Evolutionary conservation across 2,113 vertebrate species (phyloP), one percentile per base, ranked within the genome.

Genomic region (Lophura nycthemera): DNA sequence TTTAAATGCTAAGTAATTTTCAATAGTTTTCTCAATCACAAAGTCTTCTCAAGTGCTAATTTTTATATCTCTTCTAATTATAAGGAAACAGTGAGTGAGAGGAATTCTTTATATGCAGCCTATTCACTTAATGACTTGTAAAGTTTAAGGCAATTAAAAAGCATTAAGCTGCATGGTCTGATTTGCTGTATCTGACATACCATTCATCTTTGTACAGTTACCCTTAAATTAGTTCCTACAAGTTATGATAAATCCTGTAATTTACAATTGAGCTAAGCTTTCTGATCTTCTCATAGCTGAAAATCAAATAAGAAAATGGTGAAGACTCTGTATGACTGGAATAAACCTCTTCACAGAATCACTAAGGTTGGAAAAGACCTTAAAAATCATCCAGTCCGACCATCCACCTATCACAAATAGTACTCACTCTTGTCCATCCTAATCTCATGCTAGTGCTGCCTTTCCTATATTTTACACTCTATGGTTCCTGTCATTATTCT

Each of bases 11-110:
- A 54, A 86, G 36, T 79, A 63, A 70, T 6, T 83, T 94, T 91
- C n/a, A 80, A 50, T 56, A 60, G 4, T 74, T 59, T 70, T 60
- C 60, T 83, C 3, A 0, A 38, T 19, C 18, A 45, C 47, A 29
- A 85, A 63, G 2, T 74, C 71, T 73, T 88, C 79, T 42, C 20
- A 2, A 50, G 69, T 29, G 45, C 89, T 78, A 5, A 7, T 69
- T 48, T 89, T 85, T 79, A n/a, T 48, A 18, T 32, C 40, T 82
- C 66, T 87, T 87, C 82, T 22, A 85, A 71, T 65, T 65, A 54
- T 69, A 22, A 78, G 87, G 40, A 81, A 71, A 72, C 2, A 0
- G 27, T 56, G 30, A 69, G 25, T 32, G 40, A 89, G n/a, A 93
- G 38, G 9, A 64, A n/a, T 52, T 90, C 69, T 40, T 78, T 87